Percentiles rank a stretch among this genome's conserved stretches.
Evolutionary conservation across 2,797 vertebrate genomes (phyloP).

Genomic region (Syndactyla subalaris): DNA sequence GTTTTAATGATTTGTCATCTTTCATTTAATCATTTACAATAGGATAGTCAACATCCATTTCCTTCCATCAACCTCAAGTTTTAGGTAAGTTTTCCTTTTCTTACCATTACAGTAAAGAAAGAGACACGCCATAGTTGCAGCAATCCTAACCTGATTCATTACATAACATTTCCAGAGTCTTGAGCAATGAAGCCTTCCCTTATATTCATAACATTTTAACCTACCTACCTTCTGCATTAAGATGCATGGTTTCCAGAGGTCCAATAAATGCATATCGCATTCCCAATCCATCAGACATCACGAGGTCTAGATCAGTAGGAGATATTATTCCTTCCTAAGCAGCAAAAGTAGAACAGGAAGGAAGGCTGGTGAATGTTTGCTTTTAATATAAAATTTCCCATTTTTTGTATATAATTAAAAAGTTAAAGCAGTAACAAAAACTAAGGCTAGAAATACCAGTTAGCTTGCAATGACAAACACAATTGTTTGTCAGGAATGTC

Average conservation of each 20-base stretch:
- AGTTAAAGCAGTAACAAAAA: not conserved
- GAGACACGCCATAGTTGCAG: not conserved
- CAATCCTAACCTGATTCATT: not conserved
- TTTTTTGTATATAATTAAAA: not conserved
- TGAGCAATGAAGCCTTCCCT: not conserved
- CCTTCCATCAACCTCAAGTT: not conserved
- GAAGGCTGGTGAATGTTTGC: not conserved
- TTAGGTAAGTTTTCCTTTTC: not conserved
- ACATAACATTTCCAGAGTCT: not conserved
- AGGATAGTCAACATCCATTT: not conserved
- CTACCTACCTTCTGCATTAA: constrained; percentile 91
- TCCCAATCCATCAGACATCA: constrained; percentile 96
- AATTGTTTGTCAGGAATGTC: not conserved
- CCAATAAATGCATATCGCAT: constrained; percentile 97
- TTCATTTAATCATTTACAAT: not conserved
- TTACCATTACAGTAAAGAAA: not conserved
- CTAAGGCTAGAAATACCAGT: not conserved
- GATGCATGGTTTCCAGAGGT: constrained; percentile 97
- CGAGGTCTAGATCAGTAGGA: constrained; percentile 91
- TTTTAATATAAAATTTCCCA: not conserved
- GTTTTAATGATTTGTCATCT: not conserved
- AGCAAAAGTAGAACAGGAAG: not conserved
- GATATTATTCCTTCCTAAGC: constrained; percentile 90
- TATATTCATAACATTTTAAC: not conserved
- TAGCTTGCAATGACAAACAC: not conserved